Percentiles rank a stretch among this genome's conserved stretches.
These are phyloP conservation scores for Brenthis daphne DNA, from an alignment of 2,888 invertebrate species.

Conservation along the genomic window DNA sequence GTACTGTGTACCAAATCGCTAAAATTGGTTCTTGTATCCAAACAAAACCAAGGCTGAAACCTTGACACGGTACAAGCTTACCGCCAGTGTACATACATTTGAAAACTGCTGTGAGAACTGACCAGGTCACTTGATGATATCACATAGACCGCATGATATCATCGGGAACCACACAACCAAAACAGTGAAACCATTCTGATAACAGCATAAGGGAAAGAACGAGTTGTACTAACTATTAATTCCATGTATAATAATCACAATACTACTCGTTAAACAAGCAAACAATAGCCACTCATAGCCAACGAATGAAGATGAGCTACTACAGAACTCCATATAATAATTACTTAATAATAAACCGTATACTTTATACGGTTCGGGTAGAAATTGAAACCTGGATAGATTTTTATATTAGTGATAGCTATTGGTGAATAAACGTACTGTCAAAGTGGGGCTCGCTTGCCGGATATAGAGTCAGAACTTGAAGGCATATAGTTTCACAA, in stretches of 20 bases:
- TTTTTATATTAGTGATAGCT: too few relatives aligned
- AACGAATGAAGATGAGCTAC: conserved; percentile 1
- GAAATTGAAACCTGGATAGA: too few relatives aligned
- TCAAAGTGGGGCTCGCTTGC: too few relatives aligned
- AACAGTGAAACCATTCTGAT: not conserved
- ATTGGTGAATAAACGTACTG: too few relatives aligned
- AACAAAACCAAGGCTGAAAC: conserved; percentile 56
- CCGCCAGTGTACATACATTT: conserved; percentile 46
- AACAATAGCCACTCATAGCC: conserved; percentile 2
- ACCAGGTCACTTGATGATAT: too few relatives aligned
- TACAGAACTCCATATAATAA: not conserved
- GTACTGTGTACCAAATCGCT: not conserved
- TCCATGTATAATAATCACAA: not conserved
- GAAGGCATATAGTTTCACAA: conserved; percentile 3
- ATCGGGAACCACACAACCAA: conserved; percentile 5
- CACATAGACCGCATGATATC: too few relatives aligned
- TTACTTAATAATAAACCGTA: not conserved
- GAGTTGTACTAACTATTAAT: not conserved
- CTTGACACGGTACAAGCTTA: conserved; percentile 57
- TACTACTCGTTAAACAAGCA: not conserved
- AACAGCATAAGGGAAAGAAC: too few relatives aligned
- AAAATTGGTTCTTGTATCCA: conserved; percentile 39
- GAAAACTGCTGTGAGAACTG: not conserved
- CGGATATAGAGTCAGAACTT: not conserved
- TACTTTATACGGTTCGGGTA: not conserved